Conservation (phyloP, 2,797 vertebrate species). For the Gadopsis marmoratus region DNA sequence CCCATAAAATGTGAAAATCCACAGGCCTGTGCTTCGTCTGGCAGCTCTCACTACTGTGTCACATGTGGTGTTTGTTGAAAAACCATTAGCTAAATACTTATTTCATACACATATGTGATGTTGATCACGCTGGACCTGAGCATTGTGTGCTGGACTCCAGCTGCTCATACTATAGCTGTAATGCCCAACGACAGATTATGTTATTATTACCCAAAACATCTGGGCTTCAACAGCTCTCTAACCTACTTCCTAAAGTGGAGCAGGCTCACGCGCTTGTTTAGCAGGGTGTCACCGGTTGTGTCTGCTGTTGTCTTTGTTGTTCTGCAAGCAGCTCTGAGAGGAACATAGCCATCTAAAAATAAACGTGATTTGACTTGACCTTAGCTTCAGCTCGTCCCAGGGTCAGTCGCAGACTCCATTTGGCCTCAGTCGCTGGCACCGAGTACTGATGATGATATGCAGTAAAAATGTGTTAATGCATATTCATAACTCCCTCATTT, state of each 20-base stretch:
- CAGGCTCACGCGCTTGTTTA: constrained; percentile 37
- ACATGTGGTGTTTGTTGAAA: not conserved
- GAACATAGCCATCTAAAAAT: constrained; percentile 42
- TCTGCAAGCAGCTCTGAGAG: constrained; percentile 41
- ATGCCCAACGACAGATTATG: not conserved
- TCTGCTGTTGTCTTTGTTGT: constrained; percentile 41
- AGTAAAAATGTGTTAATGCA: constrained; percentile 71
- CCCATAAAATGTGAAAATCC: constrained; percentile 7
- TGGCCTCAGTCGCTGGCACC: constrained; percentile 58
- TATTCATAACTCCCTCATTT: constrained; percentile 70
- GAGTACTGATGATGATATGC: constrained; percentile 59
- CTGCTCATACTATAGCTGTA: not conserved
- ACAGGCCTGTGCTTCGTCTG: not conserved
- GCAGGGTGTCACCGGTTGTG: constrained; percentile 31
- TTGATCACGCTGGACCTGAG: not conserved
- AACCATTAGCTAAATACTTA: not conserved
- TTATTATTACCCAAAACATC: constrained; percentile 4
- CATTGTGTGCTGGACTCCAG: not conserved
- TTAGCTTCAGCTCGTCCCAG: constrained; percentile 62
- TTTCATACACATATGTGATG: not conserved
- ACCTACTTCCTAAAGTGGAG: constrained; percentile 28
- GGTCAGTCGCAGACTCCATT: constrained; percentile 60
- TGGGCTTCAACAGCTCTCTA: constrained; percentile 5
- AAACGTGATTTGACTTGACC: constrained; percentile 75
- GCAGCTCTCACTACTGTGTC: not conserved